Base-by-base conservation (phyloP, 1,140 invertebrate species). In the Drosophila saltans region DNA sequence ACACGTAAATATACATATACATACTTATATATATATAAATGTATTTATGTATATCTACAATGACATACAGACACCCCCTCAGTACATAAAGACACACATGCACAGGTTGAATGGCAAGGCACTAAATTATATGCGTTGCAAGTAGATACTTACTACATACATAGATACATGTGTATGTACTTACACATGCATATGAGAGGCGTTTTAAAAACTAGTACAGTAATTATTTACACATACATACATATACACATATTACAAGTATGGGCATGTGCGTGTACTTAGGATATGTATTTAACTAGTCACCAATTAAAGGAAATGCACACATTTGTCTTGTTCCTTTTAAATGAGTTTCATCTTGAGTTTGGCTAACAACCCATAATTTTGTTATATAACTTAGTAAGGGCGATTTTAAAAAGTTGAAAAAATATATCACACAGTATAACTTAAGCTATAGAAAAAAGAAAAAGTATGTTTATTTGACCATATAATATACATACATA, bases 71-170 rank as follows among this genome's bases (percentile, higher is more conserved):
- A 59, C 57, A 59, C 56, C n/a, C 40, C 11, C 40, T 2, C 6
- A 36, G 33, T 36, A 16, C 16, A 16, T 16, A 16, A 16, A 36
- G 4, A 45, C 33, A 68, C 66, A 33, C 24, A 28, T 16, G 16
- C 40, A 56, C 39, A 56, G 45, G 36, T 57, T 57, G 48, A 39
- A 36, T 66, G 48, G 72, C 60, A 58, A 33, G 74, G 66, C 55
- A 58, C 59, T 76, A 76, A 76, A 76, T 76, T 76, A 76, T 76
- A 76, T 76, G 72, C 65, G 75, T 76, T 69, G 74, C 74, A 40
- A 59, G 57, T 40, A 40, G 59, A 74, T 67, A 76, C 9, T 43
- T 61, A 33, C 52, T 41, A 62, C 64, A 68, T 36, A 61, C 73
- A 65, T 59, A 16, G 16, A 39, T 8, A 8, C 26, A 52, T 7